Conservation (phyloP, 1,140 invertebrate genomes). For the Drosophila lini region DNA sequence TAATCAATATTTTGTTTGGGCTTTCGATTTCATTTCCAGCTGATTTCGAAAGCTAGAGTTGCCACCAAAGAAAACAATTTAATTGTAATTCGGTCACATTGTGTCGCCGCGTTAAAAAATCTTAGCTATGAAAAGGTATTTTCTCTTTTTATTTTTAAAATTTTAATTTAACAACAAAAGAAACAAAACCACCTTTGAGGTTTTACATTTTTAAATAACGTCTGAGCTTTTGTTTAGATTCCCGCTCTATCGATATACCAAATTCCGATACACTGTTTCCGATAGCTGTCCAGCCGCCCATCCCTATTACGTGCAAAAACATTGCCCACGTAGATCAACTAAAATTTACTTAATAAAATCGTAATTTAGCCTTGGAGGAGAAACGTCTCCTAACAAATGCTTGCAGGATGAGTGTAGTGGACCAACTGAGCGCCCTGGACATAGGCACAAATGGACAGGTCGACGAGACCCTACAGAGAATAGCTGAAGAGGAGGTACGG, state of each 20-base stretch:
- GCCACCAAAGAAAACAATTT: not conserved
- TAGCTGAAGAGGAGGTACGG: slow-evolving; percentile 64
- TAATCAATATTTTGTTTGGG: slow-evolving; percentile 72
- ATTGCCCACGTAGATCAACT: slow-evolving; percentile 32
- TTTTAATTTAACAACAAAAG: not conserved
- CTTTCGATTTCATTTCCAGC: slow-evolving; percentile 44
- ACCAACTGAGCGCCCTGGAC: slow-evolving; percentile 42
- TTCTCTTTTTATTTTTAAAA: not conserved
- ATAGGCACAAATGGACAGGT: slow-evolving; percentile 60
- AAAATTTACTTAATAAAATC: not conserved
- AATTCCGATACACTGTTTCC: not conserved
- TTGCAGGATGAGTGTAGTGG: slow-evolving; percentile 26
- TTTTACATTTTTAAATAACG: not conserved
- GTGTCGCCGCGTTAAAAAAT: not conserved
- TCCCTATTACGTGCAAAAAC: slow-evolving; percentile 13
- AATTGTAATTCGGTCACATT: not conserved
- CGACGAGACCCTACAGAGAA: slow-evolving; percentile 49
- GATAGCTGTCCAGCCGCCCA: not conserved
- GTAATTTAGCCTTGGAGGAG: not conserved
- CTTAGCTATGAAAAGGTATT: too few relatives aligned
- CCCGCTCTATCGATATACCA: not conserved
- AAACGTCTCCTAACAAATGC: slow-evolving; percentile 5
- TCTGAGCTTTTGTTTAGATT: not conserved
- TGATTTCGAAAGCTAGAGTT: slow-evolving; percentile 18
- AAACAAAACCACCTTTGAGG: not conserved